A percentile compares a stretch with the other conserved stretches of the same genome.
Evolutionary conservation across 1,140 invertebrate species (phyloP).

Genomic region (Drosophila willistoni): DNA sequence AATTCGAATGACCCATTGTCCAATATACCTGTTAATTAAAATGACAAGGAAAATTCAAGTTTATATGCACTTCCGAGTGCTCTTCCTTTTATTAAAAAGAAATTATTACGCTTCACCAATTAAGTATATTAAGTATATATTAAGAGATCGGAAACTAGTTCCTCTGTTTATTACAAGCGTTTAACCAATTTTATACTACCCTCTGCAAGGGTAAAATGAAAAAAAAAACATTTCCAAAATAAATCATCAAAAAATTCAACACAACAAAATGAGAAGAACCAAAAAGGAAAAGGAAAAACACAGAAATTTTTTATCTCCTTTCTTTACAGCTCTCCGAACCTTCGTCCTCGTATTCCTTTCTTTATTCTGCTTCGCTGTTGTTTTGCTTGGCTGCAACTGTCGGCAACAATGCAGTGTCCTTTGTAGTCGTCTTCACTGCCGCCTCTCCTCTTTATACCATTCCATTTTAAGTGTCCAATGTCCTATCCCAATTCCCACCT

Average conservation of each 20-base stretch:
- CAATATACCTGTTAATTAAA: no score
- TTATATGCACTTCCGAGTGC: no score
- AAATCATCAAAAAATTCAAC: conserved; percentile 30
- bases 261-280: conserved; percentile 9
- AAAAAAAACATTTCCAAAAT: conserved; percentile 32
- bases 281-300: conserved; percentile 3
- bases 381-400: conserved; percentile 68
- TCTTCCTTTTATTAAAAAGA: no score
- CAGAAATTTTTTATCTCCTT: conserved; percentile 36
- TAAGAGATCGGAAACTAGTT: neutral
- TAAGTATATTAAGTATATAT: neutral
- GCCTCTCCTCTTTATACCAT: conserved; percentile 9
- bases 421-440: conserved; percentile 24
- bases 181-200: neutral
- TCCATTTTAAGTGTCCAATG: neutral
- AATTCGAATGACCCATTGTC: no score
- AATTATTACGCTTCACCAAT: neutral
- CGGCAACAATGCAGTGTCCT: conserved; percentile 67
- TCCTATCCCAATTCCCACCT: no score
- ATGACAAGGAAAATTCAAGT: no score
- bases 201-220: conserved; percentile 10
- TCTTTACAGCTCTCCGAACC: neutral
- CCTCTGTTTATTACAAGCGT: no score
- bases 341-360: conserved; percentile 34
- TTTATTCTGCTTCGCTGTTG: conserved; percentile 10